Percentiles rank a stretch among this genome's conserved stretches.
phyloP scores from a whole-genome alignment of 1,140 invertebrate species.

The Paraescarpia echinospica region DNA sequence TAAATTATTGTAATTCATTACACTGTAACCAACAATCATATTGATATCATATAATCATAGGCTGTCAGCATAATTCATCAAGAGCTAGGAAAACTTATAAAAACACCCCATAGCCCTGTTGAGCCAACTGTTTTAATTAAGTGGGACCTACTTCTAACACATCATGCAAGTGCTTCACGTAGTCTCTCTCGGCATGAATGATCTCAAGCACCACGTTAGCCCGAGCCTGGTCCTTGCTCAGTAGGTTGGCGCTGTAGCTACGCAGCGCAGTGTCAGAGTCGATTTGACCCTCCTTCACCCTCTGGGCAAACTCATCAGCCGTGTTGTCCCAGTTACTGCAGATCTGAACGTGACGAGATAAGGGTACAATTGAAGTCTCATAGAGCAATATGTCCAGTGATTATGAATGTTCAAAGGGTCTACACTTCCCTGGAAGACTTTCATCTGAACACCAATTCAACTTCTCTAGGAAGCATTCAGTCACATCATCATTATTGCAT shows the following conservation, averaged over 20 bases:
- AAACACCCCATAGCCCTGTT: neutral
- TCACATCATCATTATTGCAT: too few relatives aligned
- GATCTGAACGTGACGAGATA: constrained; percentile 40
- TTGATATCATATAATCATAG: too few relatives aligned
- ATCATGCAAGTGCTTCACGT: constrained; percentile 78
- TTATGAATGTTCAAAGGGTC: too few relatives aligned
- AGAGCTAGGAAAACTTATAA: neutral
- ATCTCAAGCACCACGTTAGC: constrained; percentile 79
- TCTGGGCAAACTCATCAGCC: constrained; percentile 41
- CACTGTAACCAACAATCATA: neutral
- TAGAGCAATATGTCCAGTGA: too few relatives aligned
- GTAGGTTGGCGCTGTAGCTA: constrained; percentile 40
- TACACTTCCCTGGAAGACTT: too few relatives aligned
- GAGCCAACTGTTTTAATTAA: neutral
- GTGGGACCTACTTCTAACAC: constrained; percentile 64
- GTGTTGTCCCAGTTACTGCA: constrained; percentile 51
- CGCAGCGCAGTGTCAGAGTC: constrained; percentile 37
- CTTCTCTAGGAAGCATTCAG: too few relatives aligned
- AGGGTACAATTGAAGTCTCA: neutral
- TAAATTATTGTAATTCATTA: neutral
- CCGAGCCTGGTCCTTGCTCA: constrained; percentile 67
- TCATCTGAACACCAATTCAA: too few relatives aligned
- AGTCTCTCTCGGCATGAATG: constrained; percentile 77
- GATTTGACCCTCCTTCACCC: constrained; percentile 35
- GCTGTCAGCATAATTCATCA: too few relatives aligned